A percentile compares a stretch with the other conserved stretches of the same genome.
Conservation (phyloP, 2,113 vertebrate species). For the Centrocercus urophasianus region DNA sequence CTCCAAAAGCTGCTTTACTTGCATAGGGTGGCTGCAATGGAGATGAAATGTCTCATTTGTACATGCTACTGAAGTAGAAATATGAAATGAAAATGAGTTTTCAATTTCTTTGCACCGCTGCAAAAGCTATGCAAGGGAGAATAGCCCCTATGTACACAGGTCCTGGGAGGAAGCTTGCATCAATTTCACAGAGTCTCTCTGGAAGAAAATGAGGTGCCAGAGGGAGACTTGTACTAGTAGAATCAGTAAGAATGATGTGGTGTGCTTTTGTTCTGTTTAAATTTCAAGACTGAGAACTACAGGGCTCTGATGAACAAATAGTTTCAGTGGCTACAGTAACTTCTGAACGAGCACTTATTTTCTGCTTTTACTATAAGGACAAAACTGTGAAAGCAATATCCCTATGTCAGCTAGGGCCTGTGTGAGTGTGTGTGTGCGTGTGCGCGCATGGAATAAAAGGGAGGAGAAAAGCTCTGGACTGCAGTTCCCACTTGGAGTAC, state of each 20-base stretch:
- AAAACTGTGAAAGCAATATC: background rate
- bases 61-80: background rate
- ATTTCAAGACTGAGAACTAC: conserved; percentile 3
- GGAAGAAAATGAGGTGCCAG: background rate
- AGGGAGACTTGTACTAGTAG: background rate
- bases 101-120: background rate
- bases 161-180: background rate
- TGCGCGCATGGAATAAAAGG: background rate
- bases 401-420: background rate
- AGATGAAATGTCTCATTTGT: background rate
- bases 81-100: background rate
- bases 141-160: background rate
- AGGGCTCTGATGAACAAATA: background rate
- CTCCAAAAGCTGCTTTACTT: background rate
- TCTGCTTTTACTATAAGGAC: background rate
- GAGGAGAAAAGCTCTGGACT: background rate
- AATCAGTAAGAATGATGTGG: background rate
- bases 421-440: background rate
- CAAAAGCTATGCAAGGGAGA: fast-evolving
- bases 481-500: background rate
- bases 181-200: background rate
- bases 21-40: background rate
- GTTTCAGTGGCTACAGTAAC: background rate
- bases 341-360: background rate
- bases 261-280: background rate